Evolutionary conservation across 1,140 invertebrate genomes (phyloP).

Genomic region (Centruroides sculpturatus): DNA sequence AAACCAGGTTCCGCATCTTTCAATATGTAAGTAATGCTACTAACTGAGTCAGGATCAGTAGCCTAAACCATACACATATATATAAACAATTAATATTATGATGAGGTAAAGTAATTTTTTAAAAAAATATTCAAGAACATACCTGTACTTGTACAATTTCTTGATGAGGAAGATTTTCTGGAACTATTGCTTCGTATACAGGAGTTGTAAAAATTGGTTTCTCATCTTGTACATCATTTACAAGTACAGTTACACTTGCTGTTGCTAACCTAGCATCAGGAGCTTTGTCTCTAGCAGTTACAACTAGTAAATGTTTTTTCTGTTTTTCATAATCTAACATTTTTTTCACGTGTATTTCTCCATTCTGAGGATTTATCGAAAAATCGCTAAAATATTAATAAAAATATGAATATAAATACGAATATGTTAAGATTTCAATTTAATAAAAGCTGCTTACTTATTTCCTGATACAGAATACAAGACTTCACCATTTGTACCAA

Average conservation of each 20-base stretch:
- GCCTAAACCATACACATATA: slow-evolving; percentile 15
- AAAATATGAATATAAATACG: neutral
- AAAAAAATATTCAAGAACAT: slow-evolving; percentile 19
- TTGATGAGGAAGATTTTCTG: slow-evolving; percentile 63
- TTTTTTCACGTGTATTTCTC: slow-evolving; percentile 56
- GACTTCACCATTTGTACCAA: slow-evolving; percentile 45
- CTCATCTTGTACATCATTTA: slow-evolving; percentile 70
- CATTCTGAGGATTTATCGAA: slow-evolving; percentile 55
- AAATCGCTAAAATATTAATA: slow-evolving; percentile 25
- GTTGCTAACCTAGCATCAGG: slow-evolving; percentile 69
- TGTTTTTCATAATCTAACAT: slow-evolving; percentile 71
- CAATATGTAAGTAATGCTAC: slow-evolving; percentile 63
- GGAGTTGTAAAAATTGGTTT: slow-evolving; percentile 57
- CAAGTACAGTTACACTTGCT: slow-evolving; percentile 63
- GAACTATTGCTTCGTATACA: slow-evolving; percentile 56
- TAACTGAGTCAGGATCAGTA: slow-evolving; percentile 20
- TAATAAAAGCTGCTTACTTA: slow-evolving; percentile 26
- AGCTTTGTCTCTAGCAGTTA: slow-evolving; percentile 75
- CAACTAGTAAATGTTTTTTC: slow-evolving; percentile 46
- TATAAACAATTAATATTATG: neutral
- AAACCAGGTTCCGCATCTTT: slow-evolving; percentile 60
- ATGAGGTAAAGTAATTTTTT: too few species aligned
- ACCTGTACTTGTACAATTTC: slow-evolving; percentile 54
- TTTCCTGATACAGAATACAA: slow-evolving; percentile 51
- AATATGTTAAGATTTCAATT: too few species aligned